These are phyloP conservation scores for Drosophila mercatorum DNA, from an alignment of 2,888 invertebrate species.

Conservation along the genomic window DNA sequence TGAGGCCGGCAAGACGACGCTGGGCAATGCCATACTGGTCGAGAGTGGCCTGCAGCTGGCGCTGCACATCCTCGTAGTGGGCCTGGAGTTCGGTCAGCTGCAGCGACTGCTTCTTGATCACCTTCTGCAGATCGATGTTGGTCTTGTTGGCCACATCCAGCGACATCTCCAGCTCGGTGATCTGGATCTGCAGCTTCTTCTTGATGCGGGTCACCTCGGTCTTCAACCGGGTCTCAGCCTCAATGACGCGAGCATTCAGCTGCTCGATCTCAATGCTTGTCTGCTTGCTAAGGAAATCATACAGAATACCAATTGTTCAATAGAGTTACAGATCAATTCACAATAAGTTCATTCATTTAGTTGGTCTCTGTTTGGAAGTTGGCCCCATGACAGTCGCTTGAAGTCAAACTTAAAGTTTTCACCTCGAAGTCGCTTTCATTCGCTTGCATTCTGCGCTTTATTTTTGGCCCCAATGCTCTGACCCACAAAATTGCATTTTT, in stretches of 20 bases:
- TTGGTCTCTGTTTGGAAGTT: conserved; percentile 50
- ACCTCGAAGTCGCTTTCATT: conserved; percentile 53
- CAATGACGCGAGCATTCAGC: conserved; percentile 96
- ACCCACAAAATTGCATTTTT: conserved; percentile 68
- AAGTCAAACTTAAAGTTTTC: conserved; percentile 13
- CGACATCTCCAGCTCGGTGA: conserved; percentile 98
- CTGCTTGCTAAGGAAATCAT: conserved; percentile 91
- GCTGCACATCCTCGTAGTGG: conserved; percentile 98
- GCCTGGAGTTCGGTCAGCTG: conserved; percentile 96
- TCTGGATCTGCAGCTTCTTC: conserved; percentile 99
- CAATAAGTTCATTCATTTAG: not conserved
- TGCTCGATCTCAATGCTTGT: conserved; percentile 99
- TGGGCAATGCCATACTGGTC: conserved; percentile 96
- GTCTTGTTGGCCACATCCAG: conserved; percentile 99
- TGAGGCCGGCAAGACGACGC: conserved; percentile 95
- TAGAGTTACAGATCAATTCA: not conserved
- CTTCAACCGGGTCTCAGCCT: conserved; percentile 98
- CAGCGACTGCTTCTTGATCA: conserved; percentile 98
- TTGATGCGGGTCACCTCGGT: conserved; percentile 98
- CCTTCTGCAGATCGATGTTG: conserved; percentile 98
- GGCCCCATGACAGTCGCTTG: conserved; percentile 27
- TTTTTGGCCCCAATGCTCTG: conserved; percentile 73
- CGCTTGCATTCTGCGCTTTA: conserved; percentile 52
- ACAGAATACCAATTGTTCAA: conserved; percentile 11
- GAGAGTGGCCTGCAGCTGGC: conserved; percentile 97